Evolutionary conservation across 2,797 vertebrate genomes (phyloP).

Genomic region (Ctenopoma kingsleyae): DNA sequence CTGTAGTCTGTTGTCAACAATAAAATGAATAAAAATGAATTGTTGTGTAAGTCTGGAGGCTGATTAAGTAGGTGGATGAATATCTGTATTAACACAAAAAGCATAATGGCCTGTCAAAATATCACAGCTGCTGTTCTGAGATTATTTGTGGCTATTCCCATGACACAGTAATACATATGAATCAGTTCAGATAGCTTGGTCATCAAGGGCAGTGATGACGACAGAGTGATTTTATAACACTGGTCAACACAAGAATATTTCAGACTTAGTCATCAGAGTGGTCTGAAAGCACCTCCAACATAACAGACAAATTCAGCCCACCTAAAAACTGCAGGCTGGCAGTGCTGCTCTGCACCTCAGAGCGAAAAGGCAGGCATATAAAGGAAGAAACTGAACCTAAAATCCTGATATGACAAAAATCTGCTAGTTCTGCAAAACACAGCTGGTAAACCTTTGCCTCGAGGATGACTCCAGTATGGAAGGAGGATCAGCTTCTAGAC

Average conservation of each 20-base stretch:
- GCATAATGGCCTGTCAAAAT: conserved; percentile 20
- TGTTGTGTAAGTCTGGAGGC: neutral
- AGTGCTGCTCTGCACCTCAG: conserved; percentile 9
- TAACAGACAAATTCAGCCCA: conserved; percentile 20
- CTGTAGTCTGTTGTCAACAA: neutral
- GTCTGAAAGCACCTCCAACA: conserved; percentile 18
- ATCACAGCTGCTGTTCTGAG: conserved; percentile 28
- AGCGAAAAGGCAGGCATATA: conserved; percentile 18
- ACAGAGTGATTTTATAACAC: conserved; percentile 38
- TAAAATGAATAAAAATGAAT: neutral
- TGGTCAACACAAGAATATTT: conserved; percentile 15
- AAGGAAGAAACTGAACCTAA: conserved; percentile 2
- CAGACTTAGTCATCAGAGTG: conserved; percentile 42
- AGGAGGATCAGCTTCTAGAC: conserved; percentile 32
- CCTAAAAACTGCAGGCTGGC: conserved; percentile 39
- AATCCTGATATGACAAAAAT: conserved; percentile 26
- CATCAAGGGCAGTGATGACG: conserved; percentile 30
- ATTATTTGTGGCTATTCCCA: conserved; percentile 5
- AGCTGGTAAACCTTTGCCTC: conserved; percentile 22
- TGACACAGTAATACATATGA: conserved; percentile 26
- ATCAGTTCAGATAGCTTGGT: conserved; percentile 27
- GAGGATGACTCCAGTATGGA: conserved; percentile 36
- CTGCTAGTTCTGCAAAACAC: conserved; percentile 32
- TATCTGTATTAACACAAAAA: conserved; percentile 3
- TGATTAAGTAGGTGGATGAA: conserved; percentile 37